Conservation (phyloP, 2,888 invertebrate species). For the Pristionchus maxplancki region DNA sequence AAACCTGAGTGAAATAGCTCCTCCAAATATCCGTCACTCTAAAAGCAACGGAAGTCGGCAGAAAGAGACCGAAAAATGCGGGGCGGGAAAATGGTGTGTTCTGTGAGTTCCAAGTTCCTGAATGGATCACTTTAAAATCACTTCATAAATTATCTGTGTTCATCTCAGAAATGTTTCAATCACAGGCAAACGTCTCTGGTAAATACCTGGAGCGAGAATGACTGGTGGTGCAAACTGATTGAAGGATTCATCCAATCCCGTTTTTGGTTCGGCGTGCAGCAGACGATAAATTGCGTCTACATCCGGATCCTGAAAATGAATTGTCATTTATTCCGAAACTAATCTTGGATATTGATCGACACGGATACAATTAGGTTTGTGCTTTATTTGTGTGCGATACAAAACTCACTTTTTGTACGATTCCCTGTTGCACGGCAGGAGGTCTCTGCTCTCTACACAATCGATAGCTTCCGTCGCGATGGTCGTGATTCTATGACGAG, state of each 20-base stretch:
- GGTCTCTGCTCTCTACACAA: slow-evolving; percentile 57
- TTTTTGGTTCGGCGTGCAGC: slow-evolving; percentile 55
- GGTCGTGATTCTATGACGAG: neutral
- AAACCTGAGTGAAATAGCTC: slow-evolving; percentile 58
- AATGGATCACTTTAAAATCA: neutral
- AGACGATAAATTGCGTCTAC: slow-evolving; percentile 57
- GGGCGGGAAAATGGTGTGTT: slow-evolving; percentile 63
- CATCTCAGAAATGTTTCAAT: no score
- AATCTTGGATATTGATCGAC: neutral
- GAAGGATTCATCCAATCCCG: slow-evolving; percentile 58
- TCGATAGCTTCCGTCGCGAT: slow-evolving; percentile 3
- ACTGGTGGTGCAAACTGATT: slow-evolving; percentile 61
- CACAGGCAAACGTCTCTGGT: neutral
- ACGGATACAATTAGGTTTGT: neutral
- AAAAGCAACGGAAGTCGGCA: slow-evolving; percentile 63
- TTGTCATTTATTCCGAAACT: neutral
- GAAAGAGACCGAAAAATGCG: slow-evolving; percentile 63
- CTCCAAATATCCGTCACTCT: slow-evolving; percentile 62
- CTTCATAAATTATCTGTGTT: no score
- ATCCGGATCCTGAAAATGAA: slow-evolving; percentile 50
- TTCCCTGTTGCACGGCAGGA: slow-evolving; percentile 62
- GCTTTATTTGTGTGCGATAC: neutral
- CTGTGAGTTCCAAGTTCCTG: slow-evolving; percentile 63
- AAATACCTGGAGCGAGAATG: slow-evolving; percentile 54
- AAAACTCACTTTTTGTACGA: slow-evolving; percentile 57